Percentiles rank a stretch among this genome's conserved stretches.
These are phyloP conservation scores for Chloroceryle aenea DNA, from an alignment of 2,113 vertebrate genomes.

Conservation along the genomic window DNA sequence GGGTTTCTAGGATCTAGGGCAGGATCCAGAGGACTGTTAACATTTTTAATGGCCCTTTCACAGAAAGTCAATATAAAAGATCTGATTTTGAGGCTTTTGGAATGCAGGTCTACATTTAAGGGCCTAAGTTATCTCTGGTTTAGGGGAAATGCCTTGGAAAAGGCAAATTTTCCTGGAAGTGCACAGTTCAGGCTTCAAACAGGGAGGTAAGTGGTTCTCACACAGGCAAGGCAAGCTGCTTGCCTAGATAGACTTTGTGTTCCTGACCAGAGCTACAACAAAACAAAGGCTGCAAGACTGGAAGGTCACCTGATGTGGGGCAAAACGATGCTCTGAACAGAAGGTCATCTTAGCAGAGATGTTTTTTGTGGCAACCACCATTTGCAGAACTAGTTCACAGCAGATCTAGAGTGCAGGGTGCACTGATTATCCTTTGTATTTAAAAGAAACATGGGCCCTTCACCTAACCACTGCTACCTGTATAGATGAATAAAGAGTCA, in stretches of 20 bases:
- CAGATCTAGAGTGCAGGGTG: not conserved
- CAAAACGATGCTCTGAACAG: not conserved
- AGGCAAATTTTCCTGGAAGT: not conserved
- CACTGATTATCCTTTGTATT: not conserved
- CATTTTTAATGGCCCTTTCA: not conserved
- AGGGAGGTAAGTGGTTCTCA: not conserved
- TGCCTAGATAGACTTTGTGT: not conserved
- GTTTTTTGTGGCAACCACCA: not conserved
- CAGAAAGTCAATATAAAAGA: not conserved
- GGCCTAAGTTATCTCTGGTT: not conserved
- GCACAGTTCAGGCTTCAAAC: rapidly evolving
- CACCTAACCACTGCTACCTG: not conserved
- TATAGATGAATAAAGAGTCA: not conserved
- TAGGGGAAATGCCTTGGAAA: not conserved
- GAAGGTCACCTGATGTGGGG: not conserved
- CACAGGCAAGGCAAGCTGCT: not conserved
- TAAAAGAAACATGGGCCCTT: not conserved
- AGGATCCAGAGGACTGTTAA: not conserved
- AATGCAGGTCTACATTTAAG: not conserved
- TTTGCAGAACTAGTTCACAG: not conserved
- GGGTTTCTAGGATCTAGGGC: not conserved
- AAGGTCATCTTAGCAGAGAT: not conserved
- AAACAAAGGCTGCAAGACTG: not conserved
- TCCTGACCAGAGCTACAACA: not conserved
- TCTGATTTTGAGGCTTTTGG: not conserved